Evolutionary conservation across 2,797 vertebrate genomes (phyloP), one percentile per base, ranked within the genome.

Genomic region (Sus cebifrons): DNA sequence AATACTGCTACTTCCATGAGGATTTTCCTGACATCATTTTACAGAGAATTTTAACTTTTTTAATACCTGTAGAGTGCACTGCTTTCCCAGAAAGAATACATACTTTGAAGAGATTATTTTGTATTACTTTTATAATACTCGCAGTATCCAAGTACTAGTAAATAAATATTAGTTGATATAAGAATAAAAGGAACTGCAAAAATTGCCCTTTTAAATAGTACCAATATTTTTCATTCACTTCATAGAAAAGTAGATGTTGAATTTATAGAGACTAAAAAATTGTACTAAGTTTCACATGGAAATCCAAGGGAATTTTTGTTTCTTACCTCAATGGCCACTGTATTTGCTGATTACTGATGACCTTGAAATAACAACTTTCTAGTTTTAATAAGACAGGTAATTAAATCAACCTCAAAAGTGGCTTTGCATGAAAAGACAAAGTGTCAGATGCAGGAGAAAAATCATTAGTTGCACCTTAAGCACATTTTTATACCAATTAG

Each of bases 321-420:
- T 58, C 3, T 49, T 81, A 73, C 0, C 27, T 87, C 54, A 84
- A 32, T 4, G 84, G 32, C 4, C 32, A 89, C 12, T 77, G 1
- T 74, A 3, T 74, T 97, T 85, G 20, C 56, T 77, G 60, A 95
- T 94, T 78, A 75, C 23, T 40, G 36, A 89, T 97, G 52, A 89
- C 49, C 81, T 96, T 90, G 25, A 98, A 97, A 89, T 36, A 90
- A 52, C 0, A 91, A 21, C 1, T 94, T 93, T 32, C 6, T 91
- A 44, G 86, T 96, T 96, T 97, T 94, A 97, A 91, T 87, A 58
- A 94, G 27, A 91, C 84, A 52, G 70, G 65, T 97, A 98, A 91
- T 4, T 0, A 98, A 83, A 56, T 65, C 32, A 96, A 96, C 75
- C 92, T 98, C 44, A 93, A 36, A 92, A 56, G 3, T 89, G 12